Evolutionary conservation across 1,140 invertebrate genomes (phyloP).

Genomic region (Coenobita brevimanus): DNA sequence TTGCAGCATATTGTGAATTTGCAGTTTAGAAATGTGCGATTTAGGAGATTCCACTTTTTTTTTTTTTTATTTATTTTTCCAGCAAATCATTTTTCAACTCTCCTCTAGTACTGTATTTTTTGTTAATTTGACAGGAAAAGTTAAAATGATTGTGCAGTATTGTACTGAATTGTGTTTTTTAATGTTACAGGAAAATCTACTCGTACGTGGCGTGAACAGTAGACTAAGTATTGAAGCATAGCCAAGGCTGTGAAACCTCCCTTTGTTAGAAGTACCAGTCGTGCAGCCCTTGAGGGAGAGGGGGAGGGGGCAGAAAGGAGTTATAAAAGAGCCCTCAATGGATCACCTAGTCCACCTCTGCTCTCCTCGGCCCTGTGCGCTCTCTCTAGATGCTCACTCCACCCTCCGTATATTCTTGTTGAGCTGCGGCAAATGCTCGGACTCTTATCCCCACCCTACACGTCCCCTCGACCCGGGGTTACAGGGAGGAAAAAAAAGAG

Average conservation of each 20-base stretch:
- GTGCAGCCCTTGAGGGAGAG: constrained; percentile 35
- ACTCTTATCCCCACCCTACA: no score
- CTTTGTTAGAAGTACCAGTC: constrained; percentile 37
- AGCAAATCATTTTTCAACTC: no score
- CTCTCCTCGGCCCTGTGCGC: constrained; percentile 35
- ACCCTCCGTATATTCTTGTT: constrained; percentile 43
- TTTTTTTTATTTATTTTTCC: constrained; percentile 22
- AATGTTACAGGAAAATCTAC: constrained; percentile 86
- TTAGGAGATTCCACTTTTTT: no score
- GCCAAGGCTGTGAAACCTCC: constrained; percentile 58
- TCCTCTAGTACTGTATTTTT: no score
- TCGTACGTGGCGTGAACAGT: constrained; percentile 88
- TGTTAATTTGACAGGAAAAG: no score
- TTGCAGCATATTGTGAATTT: no score
- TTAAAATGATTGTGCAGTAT: no score
- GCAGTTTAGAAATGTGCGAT: no score
- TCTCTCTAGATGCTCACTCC: constrained; percentile 53
- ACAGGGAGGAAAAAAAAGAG: no score
- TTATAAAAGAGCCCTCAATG: neutral
- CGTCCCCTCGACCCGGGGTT: no score
- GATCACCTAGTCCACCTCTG: constrained; percentile 40
- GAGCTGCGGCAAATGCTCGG: no score
- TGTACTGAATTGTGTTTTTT: no score
- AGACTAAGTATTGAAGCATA: constrained; percentile 38
- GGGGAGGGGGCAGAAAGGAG: neutral